A percentile compares a stretch with the other conserved stretches of the same genome.
These are phyloP conservation scores for Epinephelus awoara DNA, from an alignment of 2,797 vertebrate species.

Conservation along the genomic window DNA sequence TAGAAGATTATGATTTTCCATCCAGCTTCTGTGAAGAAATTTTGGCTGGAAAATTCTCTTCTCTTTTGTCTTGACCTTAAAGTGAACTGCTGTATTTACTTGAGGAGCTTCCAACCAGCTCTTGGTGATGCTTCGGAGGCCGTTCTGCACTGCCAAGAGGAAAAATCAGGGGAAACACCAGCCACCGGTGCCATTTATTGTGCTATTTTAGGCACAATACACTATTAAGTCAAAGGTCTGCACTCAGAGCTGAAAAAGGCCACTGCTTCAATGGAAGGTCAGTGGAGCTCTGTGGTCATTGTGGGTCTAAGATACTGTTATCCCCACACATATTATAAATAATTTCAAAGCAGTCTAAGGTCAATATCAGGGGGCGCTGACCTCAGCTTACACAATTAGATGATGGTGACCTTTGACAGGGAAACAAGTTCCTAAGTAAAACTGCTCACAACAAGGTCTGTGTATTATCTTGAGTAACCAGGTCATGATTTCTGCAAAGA, in stretches of 20 bases:
- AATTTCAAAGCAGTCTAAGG: constrained; percentile 21
- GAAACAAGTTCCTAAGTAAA: constrained; percentile 11
- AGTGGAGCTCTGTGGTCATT: constrained; percentile 41
- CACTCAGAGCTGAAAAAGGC: constrained; percentile 58
- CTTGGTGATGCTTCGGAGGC: constrained; percentile 40
- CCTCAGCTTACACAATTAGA: constrained; percentile 29
- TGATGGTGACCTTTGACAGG: constrained; percentile 56
- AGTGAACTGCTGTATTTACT: constrained; percentile 24
- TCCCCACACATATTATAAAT: constrained; percentile 18
- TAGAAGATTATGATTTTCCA: constrained; percentile 2
- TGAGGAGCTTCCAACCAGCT: constrained; percentile 37
- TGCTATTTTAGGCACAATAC: constrained; percentile 70
- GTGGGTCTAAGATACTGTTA: constrained; percentile 25
- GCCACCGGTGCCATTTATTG: constrained; percentile 37
- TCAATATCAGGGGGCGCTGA: constrained; percentile 21
- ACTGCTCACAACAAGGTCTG: too few relatives aligned
- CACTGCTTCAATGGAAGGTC: constrained; percentile 71
- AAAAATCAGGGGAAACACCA: constrained; percentile 59
- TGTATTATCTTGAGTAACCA: too few relatives aligned
- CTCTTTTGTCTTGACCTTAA: constrained; percentile 17
- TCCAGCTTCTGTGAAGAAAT: constrained; percentile 7
- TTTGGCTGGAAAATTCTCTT: constrained; percentile 10
- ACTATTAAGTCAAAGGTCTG: constrained; percentile 65
- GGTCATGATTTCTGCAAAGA: too few relatives aligned
- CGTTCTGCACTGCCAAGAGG: constrained; percentile 38